Evolutionary conservation across 2,797 vertebrate genomes (phyloP).

Genomic region (Poecile montanus): DNA sequence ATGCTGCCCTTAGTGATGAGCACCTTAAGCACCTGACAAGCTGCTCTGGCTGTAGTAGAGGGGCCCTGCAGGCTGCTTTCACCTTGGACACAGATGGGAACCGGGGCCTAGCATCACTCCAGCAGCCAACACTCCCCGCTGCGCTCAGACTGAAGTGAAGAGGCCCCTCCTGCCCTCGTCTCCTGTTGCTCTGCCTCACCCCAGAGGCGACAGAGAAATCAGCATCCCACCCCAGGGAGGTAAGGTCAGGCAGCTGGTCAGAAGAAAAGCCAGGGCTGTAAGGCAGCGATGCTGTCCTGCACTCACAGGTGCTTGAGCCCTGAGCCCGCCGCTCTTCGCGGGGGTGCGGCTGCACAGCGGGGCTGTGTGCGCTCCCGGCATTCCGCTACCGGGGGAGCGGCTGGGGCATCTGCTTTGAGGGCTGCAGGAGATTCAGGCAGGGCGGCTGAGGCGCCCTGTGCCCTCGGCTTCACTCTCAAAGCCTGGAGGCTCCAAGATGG

Average conservation of each 20-base stretch:
- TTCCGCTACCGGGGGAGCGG: background rate
- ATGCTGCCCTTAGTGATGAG: background rate
- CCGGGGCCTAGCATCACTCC: background rate
- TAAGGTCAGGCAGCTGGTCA: background rate
- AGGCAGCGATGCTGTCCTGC: background rate
- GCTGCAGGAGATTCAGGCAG: background rate
- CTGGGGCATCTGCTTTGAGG: background rate
- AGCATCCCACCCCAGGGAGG: background rate
- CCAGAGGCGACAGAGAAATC: background rate
- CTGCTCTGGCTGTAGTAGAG: background rate
- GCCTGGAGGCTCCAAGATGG: background rate
- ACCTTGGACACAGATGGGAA: background rate
- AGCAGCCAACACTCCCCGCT: background rate
- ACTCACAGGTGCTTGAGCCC: background rate
- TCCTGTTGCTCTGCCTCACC: background rate
- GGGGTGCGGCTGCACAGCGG: background rate
- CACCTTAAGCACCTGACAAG: background rate
- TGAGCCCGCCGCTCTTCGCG: fast-evolving
- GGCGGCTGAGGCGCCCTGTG: background rate
- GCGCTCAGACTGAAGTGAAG: background rate
- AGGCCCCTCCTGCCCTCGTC: background rate
- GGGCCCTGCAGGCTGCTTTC: background rate
- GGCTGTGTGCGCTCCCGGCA: background rate
- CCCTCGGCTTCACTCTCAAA: background rate
- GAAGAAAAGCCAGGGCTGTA: background rate